These are phyloP conservation scores for Gobio occitaniae DNA, from an alignment of 2,797 vertebrate genomes.

Conservation along the genomic window DNA sequence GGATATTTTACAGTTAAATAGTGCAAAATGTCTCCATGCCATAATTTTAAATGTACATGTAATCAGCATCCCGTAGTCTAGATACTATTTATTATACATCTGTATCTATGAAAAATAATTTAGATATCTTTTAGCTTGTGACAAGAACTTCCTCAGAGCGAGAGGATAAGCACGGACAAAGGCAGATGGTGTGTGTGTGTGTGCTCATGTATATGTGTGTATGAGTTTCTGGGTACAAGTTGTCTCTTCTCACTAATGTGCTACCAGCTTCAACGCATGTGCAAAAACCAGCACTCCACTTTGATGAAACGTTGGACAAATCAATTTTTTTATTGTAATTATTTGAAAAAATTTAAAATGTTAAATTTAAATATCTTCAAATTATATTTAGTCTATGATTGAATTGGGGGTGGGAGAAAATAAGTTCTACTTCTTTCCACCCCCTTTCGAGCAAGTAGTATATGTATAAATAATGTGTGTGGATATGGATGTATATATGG, in stretches of 20 bases:
- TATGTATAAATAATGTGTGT: no score
- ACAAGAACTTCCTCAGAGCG: not conserved
- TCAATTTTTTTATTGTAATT: not conserved
- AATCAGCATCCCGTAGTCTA: not conserved
- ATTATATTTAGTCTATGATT: not conserved
- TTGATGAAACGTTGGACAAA: not conserved
- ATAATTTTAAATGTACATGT: not conserved
- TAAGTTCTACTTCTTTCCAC: no score
- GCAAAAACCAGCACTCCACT: not conserved
- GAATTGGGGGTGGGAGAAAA: no score
- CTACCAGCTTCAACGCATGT: not conserved
- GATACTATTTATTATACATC: not conserved
- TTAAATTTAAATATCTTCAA: not conserved
- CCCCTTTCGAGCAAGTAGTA: no score
- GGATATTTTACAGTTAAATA: not conserved
- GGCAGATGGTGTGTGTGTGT: slow-evolving; percentile 26
- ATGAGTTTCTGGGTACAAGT: not conserved
- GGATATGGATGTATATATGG: no score
- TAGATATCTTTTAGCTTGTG: not conserved
- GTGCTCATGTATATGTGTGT: not conserved
- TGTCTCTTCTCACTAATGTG: not conserved
- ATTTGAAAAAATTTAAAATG: not conserved
- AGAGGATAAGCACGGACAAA: not conserved
- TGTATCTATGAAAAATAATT: slow-evolving; percentile 16
- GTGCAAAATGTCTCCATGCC: not conserved